A percentile compares a stretch with the other conserved stretches of the same genome.
phyloP scores from a whole-genome alignment of 2,797 vertebrate species.

The Pipistrellus kuhlii region DNA sequence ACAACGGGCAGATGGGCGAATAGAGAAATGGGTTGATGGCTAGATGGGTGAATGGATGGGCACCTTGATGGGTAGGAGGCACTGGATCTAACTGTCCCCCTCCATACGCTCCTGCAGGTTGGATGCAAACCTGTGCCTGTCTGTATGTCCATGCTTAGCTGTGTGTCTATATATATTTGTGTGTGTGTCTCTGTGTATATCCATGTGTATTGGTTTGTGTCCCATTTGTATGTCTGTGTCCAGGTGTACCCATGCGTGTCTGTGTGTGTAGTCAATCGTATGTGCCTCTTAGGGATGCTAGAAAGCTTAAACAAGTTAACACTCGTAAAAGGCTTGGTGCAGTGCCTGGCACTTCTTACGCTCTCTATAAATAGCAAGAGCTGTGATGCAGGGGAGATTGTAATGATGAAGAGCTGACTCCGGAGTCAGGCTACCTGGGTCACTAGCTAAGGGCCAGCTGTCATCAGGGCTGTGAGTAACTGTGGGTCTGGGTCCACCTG shows the following conservation, averaged over 20 bases:
- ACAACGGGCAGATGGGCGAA: too few relatives aligned
- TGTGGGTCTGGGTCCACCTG: background rate
- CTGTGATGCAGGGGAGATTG: background rate
- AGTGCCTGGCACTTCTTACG: background rate
- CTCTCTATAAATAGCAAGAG: background rate
- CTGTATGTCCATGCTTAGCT: background rate
- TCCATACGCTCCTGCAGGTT: too few relatives aligned
- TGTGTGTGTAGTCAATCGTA: background rate
- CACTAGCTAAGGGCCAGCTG: background rate
- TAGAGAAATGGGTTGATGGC: background rate
- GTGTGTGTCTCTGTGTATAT: background rate
- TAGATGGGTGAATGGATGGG: background rate
- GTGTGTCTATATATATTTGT: background rate
- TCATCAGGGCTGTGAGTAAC: rapidly evolving
- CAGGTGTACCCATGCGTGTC: background rate
- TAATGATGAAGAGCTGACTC: background rate
- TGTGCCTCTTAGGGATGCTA: background rate
- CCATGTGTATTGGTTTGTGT: background rate
- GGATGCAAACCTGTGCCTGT: background rate
- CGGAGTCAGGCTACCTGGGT: background rate
- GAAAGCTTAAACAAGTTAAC: background rate
- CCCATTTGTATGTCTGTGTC: background rate
- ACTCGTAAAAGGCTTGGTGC: background rate
- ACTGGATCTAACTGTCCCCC: background rate
- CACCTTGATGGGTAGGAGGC: background rate